A percentile compares a stretch with the other conserved stretches of the same genome.
These are phyloP conservation scores for Pachydiplax longipennis DNA, from an alignment of 2,888 invertebrate genomes.

Conservation along the genomic window DNA sequence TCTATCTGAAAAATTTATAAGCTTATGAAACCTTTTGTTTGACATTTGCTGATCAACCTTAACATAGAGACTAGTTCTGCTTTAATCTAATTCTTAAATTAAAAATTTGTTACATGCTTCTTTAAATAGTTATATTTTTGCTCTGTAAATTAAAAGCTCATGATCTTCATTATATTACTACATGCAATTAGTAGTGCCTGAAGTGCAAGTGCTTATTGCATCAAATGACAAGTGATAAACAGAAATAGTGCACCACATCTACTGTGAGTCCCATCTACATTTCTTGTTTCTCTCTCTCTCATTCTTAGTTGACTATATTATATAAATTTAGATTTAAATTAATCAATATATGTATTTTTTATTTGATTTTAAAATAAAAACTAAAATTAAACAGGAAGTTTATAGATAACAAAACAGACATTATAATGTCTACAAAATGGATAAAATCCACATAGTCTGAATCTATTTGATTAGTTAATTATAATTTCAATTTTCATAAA, in stretches of 20 bases:
- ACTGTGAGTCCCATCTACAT: neutral
- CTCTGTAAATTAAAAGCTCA: neutral
- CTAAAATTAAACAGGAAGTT: too few relatives aligned
- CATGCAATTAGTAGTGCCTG: constrained; percentile 22
- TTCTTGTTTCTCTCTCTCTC: neutral
- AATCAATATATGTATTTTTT: too few relatives aligned
- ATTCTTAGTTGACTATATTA: neutral
- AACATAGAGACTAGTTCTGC: neutral
- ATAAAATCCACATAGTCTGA: too few relatives aligned
- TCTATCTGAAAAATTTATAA: neutral
- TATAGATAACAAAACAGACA: too few relatives aligned
- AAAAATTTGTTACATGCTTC: neutral
- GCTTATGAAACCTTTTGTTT: neutral
- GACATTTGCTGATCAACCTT: neutral
- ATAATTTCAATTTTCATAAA: too few relatives aligned
- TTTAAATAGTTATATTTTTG: neutral
- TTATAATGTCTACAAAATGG: too few relatives aligned
- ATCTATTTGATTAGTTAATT: too few relatives aligned
- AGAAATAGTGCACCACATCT: constrained; percentile 34
- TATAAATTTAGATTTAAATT: neutral
- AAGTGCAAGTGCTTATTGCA: constrained; percentile 29
- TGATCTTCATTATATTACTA: neutral
- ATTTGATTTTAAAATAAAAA: too few relatives aligned
- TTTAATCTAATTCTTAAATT: neutral
- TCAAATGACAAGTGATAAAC: constrained; percentile 2